Percentiles rank a stretch among this genome's conserved stretches.
Evolutionary conservation across 1,140 invertebrate genomes (phyloP).

Genomic region (Drosophila arawakana): DNA sequence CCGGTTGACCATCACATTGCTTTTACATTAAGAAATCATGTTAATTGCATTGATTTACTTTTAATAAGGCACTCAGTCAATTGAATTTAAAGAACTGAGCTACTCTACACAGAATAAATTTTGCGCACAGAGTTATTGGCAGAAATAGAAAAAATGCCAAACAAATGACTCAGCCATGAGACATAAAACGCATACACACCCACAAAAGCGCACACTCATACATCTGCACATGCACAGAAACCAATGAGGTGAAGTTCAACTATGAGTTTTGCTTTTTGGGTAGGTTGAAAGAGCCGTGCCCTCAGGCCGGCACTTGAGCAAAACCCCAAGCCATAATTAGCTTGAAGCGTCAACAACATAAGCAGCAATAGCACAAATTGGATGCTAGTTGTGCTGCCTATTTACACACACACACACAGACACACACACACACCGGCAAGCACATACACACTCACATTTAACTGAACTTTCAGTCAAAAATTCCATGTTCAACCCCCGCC

Average conservation of each 20-base stretch:
- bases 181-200: slow-evolving; percentile 3
- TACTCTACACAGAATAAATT: slow-evolving; percentile 27
- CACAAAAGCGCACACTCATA: slow-evolving; percentile 4
- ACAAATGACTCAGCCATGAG: slow-evolving; percentile 49
- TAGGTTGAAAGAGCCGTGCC: slow-evolving; percentile 61
- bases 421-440: slow-evolving; percentile 18
- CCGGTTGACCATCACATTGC: slow-evolving; percentile 77
- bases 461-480: slow-evolving; percentile 66
- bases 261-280: slow-evolving; percentile 46
- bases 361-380: slow-evolving; percentile 52
- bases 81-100: slow-evolving; percentile 7
- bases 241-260: slow-evolving; percentile 73
- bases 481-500: slow-evolving; percentile 71
- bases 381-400: slow-evolving; percentile 46
- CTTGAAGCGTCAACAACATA: slow-evolving; percentile 41
- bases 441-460: slow-evolving; percentile 9
- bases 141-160: slow-evolving; percentile 36
- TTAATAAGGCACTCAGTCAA: slow-evolving; percentile 33
- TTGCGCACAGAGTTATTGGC: slow-evolving; percentile 21
- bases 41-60: slow-evolving; percentile 64
- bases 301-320: slow-evolving; percentile 41
- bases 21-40: slow-evolving; percentile 76
- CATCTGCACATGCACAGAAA: not conserved
- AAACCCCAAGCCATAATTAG: slow-evolving; percentile 58
- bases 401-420: slow-evolving; percentile 21